A percentile compares a stretch with the other conserved stretches of the same genome.
Conservation (phyloP, 1,140 invertebrate genomes). For the Reticulitermes speratus region DNA sequence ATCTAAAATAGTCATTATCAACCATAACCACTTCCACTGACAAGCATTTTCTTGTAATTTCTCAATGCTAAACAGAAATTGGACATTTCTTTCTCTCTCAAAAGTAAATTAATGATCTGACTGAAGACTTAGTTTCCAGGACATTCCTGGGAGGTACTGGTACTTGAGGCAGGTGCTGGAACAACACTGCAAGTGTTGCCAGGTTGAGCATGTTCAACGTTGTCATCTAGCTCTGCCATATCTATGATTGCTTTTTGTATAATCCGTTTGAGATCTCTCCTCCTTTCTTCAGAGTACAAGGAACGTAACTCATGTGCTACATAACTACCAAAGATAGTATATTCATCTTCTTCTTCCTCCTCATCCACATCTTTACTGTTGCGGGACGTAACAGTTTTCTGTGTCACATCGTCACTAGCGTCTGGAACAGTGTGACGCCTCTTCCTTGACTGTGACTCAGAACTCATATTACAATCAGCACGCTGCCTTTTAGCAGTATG, state of each 20-base stretch:
- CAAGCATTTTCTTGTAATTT: no score
- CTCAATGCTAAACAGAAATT: no score
- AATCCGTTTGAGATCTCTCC: not conserved
- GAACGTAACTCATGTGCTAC: slow-evolving; percentile 24
- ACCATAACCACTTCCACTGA: no score
- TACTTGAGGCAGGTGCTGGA: no score
- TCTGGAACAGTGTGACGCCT: not conserved
- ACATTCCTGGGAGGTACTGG: no score
- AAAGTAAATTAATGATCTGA: no score
- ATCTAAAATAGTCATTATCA: no score
- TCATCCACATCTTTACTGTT: not conserved
- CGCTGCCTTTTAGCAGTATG: not conserved
- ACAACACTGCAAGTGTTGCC: no score
- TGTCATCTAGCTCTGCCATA: slow-evolving; percentile 10
- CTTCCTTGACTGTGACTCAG: not conserved
- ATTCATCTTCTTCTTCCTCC: not conserved
- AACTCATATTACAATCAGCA: not conserved
- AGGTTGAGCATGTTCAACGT: no score
- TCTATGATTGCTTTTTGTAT: slow-evolving; percentile 1
- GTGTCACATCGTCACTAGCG: not conserved
- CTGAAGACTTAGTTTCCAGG: no score
- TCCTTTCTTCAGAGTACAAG: not conserved
- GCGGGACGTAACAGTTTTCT: not conserved
- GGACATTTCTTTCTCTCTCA: no score
- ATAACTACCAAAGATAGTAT: not conserved